Conservation (phyloP, 2,797 vertebrate genomes). For the Microctenopoma lineatum region DNA sequence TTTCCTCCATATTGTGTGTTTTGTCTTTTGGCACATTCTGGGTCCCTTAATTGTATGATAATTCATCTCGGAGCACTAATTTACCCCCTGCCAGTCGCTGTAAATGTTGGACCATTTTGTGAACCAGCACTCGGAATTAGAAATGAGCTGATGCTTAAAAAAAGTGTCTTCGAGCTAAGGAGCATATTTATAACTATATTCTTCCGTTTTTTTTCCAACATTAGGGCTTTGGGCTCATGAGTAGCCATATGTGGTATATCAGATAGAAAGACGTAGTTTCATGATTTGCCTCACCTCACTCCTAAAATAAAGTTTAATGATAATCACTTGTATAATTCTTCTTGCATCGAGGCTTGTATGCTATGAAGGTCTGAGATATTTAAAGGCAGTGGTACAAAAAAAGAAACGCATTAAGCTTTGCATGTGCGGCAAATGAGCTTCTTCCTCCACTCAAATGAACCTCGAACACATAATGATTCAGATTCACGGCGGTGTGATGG, state of each 20-base stretch:
- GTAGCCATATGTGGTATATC: conserved; percentile 76
- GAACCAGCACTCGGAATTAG: conserved; percentile 89
- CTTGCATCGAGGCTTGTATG: neutral
- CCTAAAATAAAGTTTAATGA: conserved; percentile 9
- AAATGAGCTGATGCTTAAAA: conserved; percentile 87
- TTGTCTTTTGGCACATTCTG: conserved; percentile 89
- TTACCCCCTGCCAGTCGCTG: conserved; percentile 90
- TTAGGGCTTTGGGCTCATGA: conserved; percentile 72
- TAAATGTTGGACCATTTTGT: conserved; percentile 88
- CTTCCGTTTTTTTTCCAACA: conserved; percentile 68
- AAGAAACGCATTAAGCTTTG: conserved; percentile 32
- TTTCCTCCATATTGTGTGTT: conserved; percentile 86
- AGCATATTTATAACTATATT: conserved; percentile 82
- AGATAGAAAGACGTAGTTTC: conserved; percentile 30
- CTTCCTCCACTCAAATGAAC: conserved; percentile 23
- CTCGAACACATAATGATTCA: conserved; percentile 53
- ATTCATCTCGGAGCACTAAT: conserved; percentile 95
- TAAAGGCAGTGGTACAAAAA: conserved; percentile 20
- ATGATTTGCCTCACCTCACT: conserved; percentile 20
- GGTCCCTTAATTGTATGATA: conserved; percentile 92
- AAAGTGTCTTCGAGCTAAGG: conserved; percentile 81
- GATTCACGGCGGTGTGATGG: conserved; percentile 67
- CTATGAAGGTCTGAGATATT: conserved; percentile 1
- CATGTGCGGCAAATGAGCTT: conserved; percentile 40
- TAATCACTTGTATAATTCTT: neutral